Conservation (phyloP, 2,113 vertebrate genomes). For the Scolopax mira region DNA sequence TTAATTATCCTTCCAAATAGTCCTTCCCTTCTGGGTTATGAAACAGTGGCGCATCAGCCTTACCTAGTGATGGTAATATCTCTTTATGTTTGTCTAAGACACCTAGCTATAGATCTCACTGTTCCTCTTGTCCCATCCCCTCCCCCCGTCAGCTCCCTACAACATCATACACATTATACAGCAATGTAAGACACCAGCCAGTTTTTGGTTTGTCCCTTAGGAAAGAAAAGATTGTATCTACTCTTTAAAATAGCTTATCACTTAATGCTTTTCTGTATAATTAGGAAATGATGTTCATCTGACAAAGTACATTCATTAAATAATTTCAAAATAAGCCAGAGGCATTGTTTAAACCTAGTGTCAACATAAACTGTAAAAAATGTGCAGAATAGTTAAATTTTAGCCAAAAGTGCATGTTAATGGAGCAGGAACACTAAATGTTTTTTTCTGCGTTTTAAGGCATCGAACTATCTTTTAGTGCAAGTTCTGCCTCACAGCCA, state of each 20-base stretch:
- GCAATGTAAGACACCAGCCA: not conserved
- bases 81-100: not conserved
- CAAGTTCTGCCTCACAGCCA: constrained; percentile 89
- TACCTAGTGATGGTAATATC: not conserved
- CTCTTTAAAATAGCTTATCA: constrained; percentile 45
- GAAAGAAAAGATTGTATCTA: constrained; percentile 23
- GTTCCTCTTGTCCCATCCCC: not conserved
- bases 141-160: not conserved
- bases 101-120: not conserved
- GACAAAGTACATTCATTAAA: constrained; percentile 79
- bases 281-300: constrained; percentile 66
- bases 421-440: constrained; percentile 77
- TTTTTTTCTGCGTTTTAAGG: constrained; percentile 72
- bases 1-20: constrained; percentile 23
- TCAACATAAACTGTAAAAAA: constrained; percentile 72
- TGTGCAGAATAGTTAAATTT: constrained; percentile 54
- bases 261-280: constrained; percentile 48
- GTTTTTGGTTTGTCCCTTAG: constrained; percentile 41
- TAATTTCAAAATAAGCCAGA: constrained; percentile 72
- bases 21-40: not conserved
- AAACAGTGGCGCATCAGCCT: rapidly evolving
- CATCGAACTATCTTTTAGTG: constrained; percentile 70
- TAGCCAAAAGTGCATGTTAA: constrained; percentile 74
- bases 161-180: not conserved
- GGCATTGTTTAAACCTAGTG: constrained; percentile 70